phyloP scores from a whole-genome alignment of 2,797 vertebrate genomes.

The Aldrovandia affinis region DNA sequence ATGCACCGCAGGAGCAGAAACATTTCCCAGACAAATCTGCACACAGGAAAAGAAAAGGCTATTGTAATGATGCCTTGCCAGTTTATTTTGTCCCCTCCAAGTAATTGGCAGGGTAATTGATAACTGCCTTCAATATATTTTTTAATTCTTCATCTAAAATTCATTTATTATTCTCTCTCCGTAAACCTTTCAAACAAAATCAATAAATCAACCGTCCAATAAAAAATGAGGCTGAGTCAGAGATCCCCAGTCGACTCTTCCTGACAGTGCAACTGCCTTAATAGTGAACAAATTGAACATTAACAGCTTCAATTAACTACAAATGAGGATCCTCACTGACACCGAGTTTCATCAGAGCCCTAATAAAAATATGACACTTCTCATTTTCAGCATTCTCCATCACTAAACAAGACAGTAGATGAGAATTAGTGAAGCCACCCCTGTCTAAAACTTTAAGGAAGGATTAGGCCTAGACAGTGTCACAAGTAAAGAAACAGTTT shows the following conservation, averaged over 20 bases:
- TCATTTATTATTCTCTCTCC: too few species aligned
- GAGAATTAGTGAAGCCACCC: conserved; percentile 31
- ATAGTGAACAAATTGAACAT: conserved; percentile 64
- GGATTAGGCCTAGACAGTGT: background rate
- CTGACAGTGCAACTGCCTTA: conserved; percentile 37
- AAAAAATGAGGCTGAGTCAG: background rate
- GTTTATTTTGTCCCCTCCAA: too few species aligned
- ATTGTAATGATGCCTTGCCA: too few species aligned
- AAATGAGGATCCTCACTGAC: conserved; percentile 53
- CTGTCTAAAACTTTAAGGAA: conserved; percentile 33
- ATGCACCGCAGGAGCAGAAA: background rate
- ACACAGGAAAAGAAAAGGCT: too few species aligned
- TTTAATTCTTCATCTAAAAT: too few species aligned
- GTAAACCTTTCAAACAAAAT: too few species aligned
- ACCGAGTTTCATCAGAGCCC: conserved; percentile 44
- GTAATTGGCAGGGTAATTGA: too few species aligned
- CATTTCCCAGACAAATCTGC: too few species aligned
- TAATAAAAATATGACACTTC: conserved; percentile 51
- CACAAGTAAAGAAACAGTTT: background rate
- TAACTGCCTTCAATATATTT: too few species aligned
- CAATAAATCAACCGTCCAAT: too few species aligned
- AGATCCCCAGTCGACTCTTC: conserved; percentile 24
- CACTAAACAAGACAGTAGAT: conserved; percentile 33
- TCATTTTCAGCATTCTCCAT: conserved; percentile 55
- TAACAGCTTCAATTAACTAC: conserved; percentile 63